phyloP scores from a whole-genome alignment of 2,113 vertebrate genomes.

The Rhinogobius similis region DNA sequence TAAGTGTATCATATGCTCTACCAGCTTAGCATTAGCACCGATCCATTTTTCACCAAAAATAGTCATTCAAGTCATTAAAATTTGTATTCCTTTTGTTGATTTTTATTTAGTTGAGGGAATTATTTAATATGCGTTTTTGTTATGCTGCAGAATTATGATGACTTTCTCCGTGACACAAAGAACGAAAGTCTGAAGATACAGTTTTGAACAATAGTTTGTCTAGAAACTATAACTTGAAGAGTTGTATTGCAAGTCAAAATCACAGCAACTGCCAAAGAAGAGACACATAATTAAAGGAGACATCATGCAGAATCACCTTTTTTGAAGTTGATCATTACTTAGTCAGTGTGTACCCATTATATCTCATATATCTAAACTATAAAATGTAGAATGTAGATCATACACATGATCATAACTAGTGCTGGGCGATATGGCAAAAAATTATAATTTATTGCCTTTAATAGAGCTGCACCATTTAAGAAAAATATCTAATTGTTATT shows the following conservation, averaged over 20 bases:
- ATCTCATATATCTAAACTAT: no score
- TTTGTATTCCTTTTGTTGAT: neutral
- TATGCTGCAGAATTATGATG: neutral
- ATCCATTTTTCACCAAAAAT: neutral
- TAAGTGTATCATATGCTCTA: no score
- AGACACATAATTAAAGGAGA: neutral
- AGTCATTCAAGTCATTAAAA: neutral
- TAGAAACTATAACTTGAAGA: neutral
- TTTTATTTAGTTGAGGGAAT: neutral
- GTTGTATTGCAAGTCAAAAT: no score
- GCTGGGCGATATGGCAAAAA: no score
- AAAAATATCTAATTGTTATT: no score
- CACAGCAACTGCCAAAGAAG: neutral
- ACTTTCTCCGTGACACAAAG: neutral
- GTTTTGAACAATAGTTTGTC: neutral
- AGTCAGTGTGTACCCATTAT: no score
- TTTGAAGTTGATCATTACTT: neutral
- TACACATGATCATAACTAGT: no score
- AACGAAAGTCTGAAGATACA: neutral
- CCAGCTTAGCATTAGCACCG: neutral
- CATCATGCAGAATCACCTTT: neutral
- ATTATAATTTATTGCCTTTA: no score
- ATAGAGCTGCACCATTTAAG: no score
- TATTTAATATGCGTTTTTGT: neutral
- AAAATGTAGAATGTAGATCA: no score